These are phyloP conservation scores for Yponomeuta malinellus DNA, from an alignment of 2,888 invertebrate species.

Conservation along the genomic window DNA sequence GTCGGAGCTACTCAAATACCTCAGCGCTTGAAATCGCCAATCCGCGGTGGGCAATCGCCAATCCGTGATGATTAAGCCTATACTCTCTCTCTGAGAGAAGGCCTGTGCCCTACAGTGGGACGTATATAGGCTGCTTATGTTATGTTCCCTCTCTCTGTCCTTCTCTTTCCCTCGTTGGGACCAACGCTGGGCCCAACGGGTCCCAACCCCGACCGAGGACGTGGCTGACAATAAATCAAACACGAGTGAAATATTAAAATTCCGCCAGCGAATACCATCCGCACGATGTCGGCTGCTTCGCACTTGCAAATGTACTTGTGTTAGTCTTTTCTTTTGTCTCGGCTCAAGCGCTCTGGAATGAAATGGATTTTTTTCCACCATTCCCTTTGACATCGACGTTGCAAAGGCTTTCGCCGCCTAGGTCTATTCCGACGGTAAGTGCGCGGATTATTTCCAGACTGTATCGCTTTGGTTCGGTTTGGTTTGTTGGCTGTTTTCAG, in stretches of 20 bases:
- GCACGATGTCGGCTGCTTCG: not conserved
- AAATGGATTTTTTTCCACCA: not conserved
- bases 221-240: slow-evolving; percentile 8
- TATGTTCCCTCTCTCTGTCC: too few species aligned
- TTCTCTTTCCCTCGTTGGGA: not conserved
- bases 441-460: too few species aligned
- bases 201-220: not conserved
- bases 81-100: too few species aligned
- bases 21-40: too few species aligned
- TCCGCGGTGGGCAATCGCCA: too few species aligned
- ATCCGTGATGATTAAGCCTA: too few species aligned
- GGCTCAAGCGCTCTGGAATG: not conserved
- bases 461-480: too few species aligned
- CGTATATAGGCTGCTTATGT: too few species aligned
- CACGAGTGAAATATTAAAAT: slow-evolving; percentile 9
- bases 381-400: not conserved
- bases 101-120: too few species aligned
- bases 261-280: slow-evolving; percentile 2
- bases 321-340: not conserved
- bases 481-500: too few species aligned
- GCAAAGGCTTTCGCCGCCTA: not conserved
- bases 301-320: not conserved
- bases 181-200: not conserved
- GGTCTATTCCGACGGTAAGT: too few species aligned
- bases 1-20: too few species aligned